Evolutionary conservation across 2,113 vertebrate species (phyloP), one percentile per base, ranked within the genome.

Genomic region (Cranoglanis bouderius): DNA sequence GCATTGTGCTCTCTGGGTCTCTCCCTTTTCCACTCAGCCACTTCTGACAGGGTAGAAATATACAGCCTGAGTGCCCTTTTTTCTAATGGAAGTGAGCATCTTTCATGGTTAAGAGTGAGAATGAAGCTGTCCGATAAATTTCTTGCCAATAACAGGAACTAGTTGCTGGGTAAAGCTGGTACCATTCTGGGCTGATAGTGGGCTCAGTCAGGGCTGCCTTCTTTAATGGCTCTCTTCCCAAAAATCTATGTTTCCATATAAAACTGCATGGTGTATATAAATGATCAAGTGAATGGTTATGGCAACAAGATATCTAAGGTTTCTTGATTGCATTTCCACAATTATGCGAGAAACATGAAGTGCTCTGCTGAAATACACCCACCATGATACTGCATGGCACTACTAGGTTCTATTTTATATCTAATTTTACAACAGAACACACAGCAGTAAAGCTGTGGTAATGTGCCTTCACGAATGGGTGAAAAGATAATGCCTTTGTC

Each of bases 401-500:
- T 51, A 70, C 86, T 67, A 82, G 19, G 46, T 70, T 67, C 46
- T 67, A 67, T 65, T 67, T 81, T 81, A 51, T 87, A 53, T 81
- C 61, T 61, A 86, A 38, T 51, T 82, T 84, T 77, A 87, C 74
- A 83, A 81, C 86, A 81, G 57, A 82, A 82, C 70, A 61, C 85
- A 85, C 65, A 38, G 84, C 84, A 81, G 82, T 75, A 88, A 85
- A 88, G 85, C 85, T 70, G 70, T 61, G 61, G 72, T 82, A 53
- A 67, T 88, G 78, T 85, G 49, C 84, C 72, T 86, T 84, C 70
- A 84, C 72, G 87, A 88, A 80, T 78, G 72, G 29, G 84, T 55
- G 49, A 91, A 90, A 88, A 81, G 88, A 88, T 85, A 70, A 81
- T 65, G 89, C 89, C 88, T 91, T 88, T 90, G 90, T 90, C 90